phyloP scores from a whole-genome alignment of 2,113 vertebrate species.

The Dolichotis patagonum region DNA sequence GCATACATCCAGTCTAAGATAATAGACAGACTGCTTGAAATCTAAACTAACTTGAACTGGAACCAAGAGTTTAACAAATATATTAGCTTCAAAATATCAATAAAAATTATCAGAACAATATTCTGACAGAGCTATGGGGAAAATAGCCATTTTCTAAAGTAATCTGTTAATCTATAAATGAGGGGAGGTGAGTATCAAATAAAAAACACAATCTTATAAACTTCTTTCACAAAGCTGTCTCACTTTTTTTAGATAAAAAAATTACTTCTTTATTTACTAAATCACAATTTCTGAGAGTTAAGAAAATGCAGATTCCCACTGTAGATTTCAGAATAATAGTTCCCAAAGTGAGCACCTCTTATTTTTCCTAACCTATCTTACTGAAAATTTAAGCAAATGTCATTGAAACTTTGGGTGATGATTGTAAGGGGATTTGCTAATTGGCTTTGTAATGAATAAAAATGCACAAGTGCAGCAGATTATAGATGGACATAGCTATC shows the following conservation, averaged over 20 bases:
- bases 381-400: not conserved
- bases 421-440: not conserved
- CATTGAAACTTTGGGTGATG: not conserved
- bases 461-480: not conserved
- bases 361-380: not conserved
- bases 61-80: conserved; percentile 2
- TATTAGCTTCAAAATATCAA: not conserved
- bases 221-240: not conserved
- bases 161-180: conserved; percentile 11
- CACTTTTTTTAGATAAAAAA: not conserved
- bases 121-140: not conserved
- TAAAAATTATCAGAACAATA: not conserved
- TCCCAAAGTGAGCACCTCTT: not conserved
- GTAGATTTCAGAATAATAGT: not conserved
- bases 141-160: not conserved
- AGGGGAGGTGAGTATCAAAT: not conserved
- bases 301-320: not conserved
- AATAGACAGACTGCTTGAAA: not conserved
- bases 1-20: not conserved
- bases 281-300: not conserved
- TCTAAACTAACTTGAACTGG: conserved; percentile 52
- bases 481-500: rapidly evolving
- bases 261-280: conserved; percentile 6
- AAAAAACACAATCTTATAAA: not conserved
- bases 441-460: not conserved